Percentiles rank a stretch among this genome's conserved stretches.
phyloP scores from a whole-genome alignment of 2,888 invertebrate species.

The Lasioglossum figueresi region DNA sequence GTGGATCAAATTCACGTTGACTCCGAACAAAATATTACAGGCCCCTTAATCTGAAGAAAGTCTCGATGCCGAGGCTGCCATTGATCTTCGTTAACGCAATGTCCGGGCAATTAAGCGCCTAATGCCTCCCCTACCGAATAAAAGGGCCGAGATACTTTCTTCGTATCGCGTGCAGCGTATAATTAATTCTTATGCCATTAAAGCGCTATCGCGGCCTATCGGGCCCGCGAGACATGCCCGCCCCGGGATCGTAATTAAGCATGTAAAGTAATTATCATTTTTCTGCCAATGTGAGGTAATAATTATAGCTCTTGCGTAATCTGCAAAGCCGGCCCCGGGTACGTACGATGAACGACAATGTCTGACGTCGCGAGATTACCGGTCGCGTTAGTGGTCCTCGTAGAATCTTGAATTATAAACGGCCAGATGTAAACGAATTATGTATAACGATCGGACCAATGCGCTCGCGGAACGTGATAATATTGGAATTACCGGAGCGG shows the following conservation, averaged over 20 bases:
- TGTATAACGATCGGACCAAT: constrained; percentile 18
- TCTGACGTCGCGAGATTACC: constrained; percentile 71
- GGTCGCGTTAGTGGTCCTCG: constrained; percentile 63
- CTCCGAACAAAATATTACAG: constrained; percentile 23
- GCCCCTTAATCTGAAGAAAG: constrained; percentile 20
- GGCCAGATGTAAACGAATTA: neutral
- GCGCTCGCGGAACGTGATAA: neutral
- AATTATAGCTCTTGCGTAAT: constrained; percentile 59
- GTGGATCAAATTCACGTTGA: constrained; percentile 23
- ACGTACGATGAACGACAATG: constrained; percentile 80
- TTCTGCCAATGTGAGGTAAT: constrained; percentile 52
- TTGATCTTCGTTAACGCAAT: constrained; percentile 57
- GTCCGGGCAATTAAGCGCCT: constrained; percentile 55
- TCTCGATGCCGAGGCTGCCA: constrained; percentile 14
- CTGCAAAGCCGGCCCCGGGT: constrained; percentile 37
- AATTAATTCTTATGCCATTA: constrained; percentile 63
- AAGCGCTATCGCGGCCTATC: constrained; percentile 50
- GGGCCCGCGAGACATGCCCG: constrained; percentile 22
- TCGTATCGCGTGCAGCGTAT: constrained; percentile 57
- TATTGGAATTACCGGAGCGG: constrained; percentile 18
- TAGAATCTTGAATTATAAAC: neutral
- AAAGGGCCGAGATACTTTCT: constrained; percentile 54
- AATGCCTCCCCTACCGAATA: constrained; percentile 41
- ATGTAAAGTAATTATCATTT: constrained; percentile 62
- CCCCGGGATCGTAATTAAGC: constrained; percentile 55